Evolutionary conservation across 2,888 invertebrate species (phyloP), one percentile per base, ranked within the genome.

Genomic region (Xylota sylvarum): DNA sequence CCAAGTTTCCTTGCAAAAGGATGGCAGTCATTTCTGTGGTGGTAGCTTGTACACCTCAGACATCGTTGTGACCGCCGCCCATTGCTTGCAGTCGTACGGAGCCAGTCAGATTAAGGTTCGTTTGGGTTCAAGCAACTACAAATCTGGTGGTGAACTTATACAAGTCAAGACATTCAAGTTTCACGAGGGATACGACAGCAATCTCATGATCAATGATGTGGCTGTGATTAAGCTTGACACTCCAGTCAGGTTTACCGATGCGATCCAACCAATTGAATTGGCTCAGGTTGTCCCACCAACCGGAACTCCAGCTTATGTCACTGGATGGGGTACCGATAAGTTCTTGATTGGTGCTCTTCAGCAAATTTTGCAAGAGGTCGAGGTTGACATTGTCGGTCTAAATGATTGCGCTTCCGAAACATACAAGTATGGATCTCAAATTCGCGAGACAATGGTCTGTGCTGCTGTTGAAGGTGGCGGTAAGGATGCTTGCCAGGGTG

Each of bases 11-110:
- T 80, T 94, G 12, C 91, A 91, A 80, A 90, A 88, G 40, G 85
- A 88, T 5, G 91, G 90, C 9, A 81, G 65, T n/a, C 93, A 93
- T 82, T 91, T 91, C 83, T 94, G 94, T 72, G 94, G 94, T 32
- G 93, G 93, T 35, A 92, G 92, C n/a, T 89, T 93, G 56, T 90
- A 93, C 82, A 88, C 87, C 9, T 50, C 85, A 2, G 89, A 89
- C 9, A 91, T 89, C 5, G 88, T 93, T 6, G 69, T 93, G 30
- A 93, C 93, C 2, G 93, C 93, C 23, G 93, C 93, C 80, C 92
- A 93, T 88, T 93, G 93, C 88, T 83, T 92, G 89, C 89, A 90
- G 52, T 52, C 30, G 0, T 86, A 88, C 40, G 46, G 40, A 2
- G 82, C 90, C 0, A 3, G 1, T 3, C 55, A 90, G 52, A 72